A percentile compares a stretch with the other conserved stretches of the same genome.
Evolutionary conservation across 2,113 vertebrate genomes (phyloP).

Genomic region (Melanotaenia duboulayi): DNA sequence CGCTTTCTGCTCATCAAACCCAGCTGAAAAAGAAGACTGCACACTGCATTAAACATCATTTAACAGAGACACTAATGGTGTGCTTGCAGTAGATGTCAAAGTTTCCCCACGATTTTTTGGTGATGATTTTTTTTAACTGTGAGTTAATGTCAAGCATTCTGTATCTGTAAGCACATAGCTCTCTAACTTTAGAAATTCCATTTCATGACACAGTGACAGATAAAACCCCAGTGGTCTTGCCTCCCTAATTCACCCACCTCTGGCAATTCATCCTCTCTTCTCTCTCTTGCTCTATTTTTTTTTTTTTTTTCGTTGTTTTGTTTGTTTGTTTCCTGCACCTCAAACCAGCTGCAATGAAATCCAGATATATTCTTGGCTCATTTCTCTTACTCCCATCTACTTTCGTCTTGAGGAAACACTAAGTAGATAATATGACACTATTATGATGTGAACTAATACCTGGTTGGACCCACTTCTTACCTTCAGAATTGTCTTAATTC

Average conservation of each 20-base stretch:
- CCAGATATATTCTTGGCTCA: slow-evolving; percentile 42
- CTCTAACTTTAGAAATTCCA: slow-evolving; percentile 51
- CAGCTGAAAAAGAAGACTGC: slow-evolving; percentile 29
- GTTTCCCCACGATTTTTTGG: slow-evolving; percentile 26
- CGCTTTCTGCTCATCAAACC: slow-evolving; percentile 32
- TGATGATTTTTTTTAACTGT: slow-evolving; percentile 1
- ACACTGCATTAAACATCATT: slow-evolving; percentile 61
- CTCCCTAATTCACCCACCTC: slow-evolving; percentile 34
- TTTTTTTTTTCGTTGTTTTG: neutral
- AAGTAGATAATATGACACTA: slow-evolving; percentile 36
- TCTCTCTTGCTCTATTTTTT: too few relatives aligned
- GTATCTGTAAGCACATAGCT: slow-evolving; percentile 51
- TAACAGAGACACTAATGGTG: slow-evolving; percentile 12
- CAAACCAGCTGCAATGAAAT: slow-evolving; percentile 43
- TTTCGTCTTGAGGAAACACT: slow-evolving; percentile 23
- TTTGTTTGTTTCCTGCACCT: slow-evolving; percentile 20
- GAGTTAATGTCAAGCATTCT: slow-evolving; percentile 37
- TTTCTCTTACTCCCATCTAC: slow-evolving; percentile 30
- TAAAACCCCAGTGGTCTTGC: slow-evolving; percentile 37
- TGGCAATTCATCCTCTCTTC: neutral
- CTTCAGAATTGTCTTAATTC: too few relatives aligned
- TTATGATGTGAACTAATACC: slow-evolving; percentile 29
- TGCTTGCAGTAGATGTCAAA: slow-evolving; percentile 15
- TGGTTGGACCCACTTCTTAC: too few relatives aligned
- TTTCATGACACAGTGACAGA: slow-evolving; percentile 63